Conservation (phyloP, 2,113 vertebrate genomes). For the Leptobrachium ailaonicum region DNA sequence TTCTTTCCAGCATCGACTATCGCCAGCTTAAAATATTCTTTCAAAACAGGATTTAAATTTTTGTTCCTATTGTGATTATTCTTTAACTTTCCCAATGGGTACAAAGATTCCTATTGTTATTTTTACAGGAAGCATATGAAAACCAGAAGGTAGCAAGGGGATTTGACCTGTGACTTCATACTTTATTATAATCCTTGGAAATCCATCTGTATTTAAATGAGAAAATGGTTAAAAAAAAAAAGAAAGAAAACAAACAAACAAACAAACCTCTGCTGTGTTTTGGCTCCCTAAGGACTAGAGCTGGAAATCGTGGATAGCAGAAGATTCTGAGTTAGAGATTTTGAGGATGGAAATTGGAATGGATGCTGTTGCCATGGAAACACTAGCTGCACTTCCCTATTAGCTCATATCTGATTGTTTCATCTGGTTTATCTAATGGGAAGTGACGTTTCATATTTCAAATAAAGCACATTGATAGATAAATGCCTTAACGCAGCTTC, state of each 20-base stretch:
- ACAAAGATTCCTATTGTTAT: too few species aligned
- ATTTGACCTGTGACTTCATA: too few species aligned
- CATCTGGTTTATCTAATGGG: constrained; percentile 3
- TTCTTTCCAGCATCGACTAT: too few species aligned
- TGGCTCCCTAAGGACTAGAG: neutral
- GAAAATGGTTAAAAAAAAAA: neutral
- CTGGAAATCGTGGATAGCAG: neutral
- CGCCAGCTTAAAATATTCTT: too few species aligned
- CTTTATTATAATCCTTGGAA: too few species aligned
- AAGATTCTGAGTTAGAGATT: neutral
- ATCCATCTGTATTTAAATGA: neutral
- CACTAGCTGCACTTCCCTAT: neutral
- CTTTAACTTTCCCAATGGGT: too few species aligned
- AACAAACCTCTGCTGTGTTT: neutral
- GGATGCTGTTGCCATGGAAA: neutral
- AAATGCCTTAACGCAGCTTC: neutral
- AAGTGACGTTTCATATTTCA: neutral
- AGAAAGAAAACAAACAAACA: too few species aligned
- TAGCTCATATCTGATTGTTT: neutral
- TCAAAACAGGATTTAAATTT: too few species aligned
- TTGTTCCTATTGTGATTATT: too few species aligned
- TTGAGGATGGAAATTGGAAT: neutral
- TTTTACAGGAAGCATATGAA: too few species aligned
- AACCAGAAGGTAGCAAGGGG: too few species aligned
- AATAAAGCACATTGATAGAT: neutral